phyloP scores from a whole-genome alignment of 2,888 invertebrate genomes.

The Zygothrica quintamaculata region DNA sequence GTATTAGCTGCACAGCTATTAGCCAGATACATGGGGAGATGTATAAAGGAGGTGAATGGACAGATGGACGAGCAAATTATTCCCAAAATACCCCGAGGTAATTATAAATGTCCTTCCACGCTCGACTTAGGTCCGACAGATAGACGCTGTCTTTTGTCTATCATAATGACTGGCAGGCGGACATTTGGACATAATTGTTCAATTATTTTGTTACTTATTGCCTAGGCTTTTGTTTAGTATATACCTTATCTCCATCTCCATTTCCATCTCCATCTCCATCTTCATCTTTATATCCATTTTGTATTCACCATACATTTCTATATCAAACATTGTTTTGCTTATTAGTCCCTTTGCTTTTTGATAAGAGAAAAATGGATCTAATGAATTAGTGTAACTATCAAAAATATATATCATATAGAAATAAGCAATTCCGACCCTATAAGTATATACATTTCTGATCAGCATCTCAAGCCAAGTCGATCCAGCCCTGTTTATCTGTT shows the following conservation, averaged over 20 bases:
- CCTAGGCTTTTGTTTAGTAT: slow-evolving; percentile 23
- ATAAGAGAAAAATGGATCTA: no score
- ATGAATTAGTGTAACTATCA: no score
- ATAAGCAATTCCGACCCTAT: no score
- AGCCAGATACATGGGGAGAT: slow-evolving; percentile 30
- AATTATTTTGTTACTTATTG: slow-evolving; percentile 81
- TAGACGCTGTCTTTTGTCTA: slow-evolving; percentile 70
- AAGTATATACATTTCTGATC: no score
- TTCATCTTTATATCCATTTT: no score
- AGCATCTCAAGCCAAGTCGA: no score
- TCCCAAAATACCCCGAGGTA: slow-evolving; percentile 82
- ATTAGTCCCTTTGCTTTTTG: no score
- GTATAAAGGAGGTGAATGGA: slow-evolving; percentile 8
- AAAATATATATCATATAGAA: no score
- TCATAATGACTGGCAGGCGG: slow-evolving; percentile 82
- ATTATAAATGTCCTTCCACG: slow-evolving; percentile 82
- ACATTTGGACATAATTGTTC: slow-evolving; percentile 84
- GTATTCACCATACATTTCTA: no score
- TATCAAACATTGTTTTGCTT: slow-evolving; percentile 11
- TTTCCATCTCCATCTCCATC: not conserved
- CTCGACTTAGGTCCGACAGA: slow-evolving; percentile 59
- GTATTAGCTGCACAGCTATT: slow-evolving; percentile 52
- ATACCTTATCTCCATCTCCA: not conserved
- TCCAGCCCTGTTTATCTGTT: no score
- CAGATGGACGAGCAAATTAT: slow-evolving; percentile 71